Evolutionary conservation across 2,888 invertebrate species (phyloP).

Genomic region (Drosophila paucipuncta): DNA sequence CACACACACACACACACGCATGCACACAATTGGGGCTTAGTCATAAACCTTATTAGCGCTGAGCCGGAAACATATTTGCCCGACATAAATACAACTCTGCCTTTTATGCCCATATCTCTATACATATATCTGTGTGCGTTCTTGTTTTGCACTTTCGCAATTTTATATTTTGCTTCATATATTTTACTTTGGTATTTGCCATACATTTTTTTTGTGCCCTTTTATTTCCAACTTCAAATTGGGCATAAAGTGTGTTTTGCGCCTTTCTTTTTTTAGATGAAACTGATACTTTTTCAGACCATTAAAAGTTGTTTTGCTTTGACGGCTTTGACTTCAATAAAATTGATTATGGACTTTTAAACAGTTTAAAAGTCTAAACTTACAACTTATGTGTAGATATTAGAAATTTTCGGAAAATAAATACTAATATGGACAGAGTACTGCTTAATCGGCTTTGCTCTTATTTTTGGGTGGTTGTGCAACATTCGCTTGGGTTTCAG

Average conservation of each 20-base stretch:
- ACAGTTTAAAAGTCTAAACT: neutral
- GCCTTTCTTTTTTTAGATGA: neutral
- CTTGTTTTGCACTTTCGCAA: conserved; percentile 76
- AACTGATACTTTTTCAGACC: conserved; percentile 10
- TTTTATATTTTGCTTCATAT: conserved; percentile 66
- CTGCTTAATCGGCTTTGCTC: conserved; percentile 10
- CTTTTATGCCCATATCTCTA: conserved; percentile 53
- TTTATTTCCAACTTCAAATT: conserved; percentile 31
- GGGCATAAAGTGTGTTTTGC: conserved; percentile 16
- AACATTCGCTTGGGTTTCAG: conserved; percentile 52
- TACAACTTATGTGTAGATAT: neutral
- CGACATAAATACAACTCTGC: conserved; percentile 77
- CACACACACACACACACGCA: neutral
- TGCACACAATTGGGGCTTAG: conserved; percentile 37
- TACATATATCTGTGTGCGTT: conserved; percentile 24
- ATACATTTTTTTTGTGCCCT: conserved; percentile 40
- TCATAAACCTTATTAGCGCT: conserved; percentile 79
- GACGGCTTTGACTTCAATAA: neutral
- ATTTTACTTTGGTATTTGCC: conserved; percentile 58
- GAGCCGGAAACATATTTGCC: conserved; percentile 78
- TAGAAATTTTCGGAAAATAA: neutral
- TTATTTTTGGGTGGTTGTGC: conserved; percentile 11
- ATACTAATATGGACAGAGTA: conserved; percentile 18
- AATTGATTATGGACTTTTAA: neutral
- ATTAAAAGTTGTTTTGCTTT: conserved; percentile 1